A percentile compares a stretch with the other conserved stretches of the same genome.
Evolutionary conservation across 2,888 invertebrate genomes (phyloP).

Genomic region (Gymnocheta viridis): DNA sequence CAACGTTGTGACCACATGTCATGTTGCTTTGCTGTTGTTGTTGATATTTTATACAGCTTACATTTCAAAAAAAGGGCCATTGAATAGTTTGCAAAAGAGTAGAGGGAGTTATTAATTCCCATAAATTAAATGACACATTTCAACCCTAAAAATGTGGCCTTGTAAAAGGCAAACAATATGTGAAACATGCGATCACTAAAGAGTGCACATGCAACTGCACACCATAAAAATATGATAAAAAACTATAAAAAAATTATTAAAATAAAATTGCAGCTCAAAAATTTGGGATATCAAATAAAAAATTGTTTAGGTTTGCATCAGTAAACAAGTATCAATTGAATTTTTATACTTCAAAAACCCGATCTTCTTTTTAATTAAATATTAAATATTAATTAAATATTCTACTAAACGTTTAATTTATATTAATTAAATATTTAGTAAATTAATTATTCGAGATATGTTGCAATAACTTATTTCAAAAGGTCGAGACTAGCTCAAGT

Average conservation of each 20-base stretch:
- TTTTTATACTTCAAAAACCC: no score
- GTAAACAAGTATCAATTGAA: no score
- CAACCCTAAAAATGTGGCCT: constrained; percentile 36
- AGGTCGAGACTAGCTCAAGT: no score
- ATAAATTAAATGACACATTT: constrained; percentile 18
- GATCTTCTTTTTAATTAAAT: no score
- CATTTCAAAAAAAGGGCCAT: constrained; percentile 23
- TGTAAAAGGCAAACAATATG: background rate
- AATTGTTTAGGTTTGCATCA: no score
- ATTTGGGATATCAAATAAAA: no score
- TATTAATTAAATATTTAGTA: no score
- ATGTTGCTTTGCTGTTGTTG: constrained; percentile 43
- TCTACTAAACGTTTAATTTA: no score
- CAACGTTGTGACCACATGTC: constrained; percentile 61
- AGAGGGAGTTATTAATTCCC: constrained; percentile 33
- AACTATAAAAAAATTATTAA: background rate
- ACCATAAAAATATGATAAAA: background rate
- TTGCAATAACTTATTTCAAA: no score
- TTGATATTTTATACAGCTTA: constrained; percentile 26
- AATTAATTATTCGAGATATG: no score
- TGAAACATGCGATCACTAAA: background rate
- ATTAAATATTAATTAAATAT: no score
- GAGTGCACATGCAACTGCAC: background rate
- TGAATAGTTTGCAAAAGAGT: constrained; percentile 38
- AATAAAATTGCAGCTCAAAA: no score